phyloP scores from a whole-genome alignment of 2,888 invertebrate species.

The Lordiphosa fenestrarum region DNA sequence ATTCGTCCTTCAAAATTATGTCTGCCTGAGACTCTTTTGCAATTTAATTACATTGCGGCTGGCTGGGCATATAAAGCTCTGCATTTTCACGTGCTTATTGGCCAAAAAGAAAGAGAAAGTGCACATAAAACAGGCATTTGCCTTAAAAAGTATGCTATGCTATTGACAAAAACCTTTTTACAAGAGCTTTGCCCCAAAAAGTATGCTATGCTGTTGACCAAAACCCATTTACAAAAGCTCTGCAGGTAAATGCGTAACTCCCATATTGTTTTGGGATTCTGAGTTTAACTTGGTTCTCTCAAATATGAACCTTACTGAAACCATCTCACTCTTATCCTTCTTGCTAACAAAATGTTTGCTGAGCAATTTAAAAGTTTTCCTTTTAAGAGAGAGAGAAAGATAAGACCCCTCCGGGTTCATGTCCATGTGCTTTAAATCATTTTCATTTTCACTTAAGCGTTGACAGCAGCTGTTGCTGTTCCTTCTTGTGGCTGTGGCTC shows the following conservation, averaged over 20 bases:
- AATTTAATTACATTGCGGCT: constrained; percentile 68
- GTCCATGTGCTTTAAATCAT: constrained; percentile 72
- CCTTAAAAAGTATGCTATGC: constrained; percentile 31
- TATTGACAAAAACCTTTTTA: constrained; percentile 30
- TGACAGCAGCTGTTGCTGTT: constrained; percentile 55
- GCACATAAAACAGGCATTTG: background rate
- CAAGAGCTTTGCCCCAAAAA: too few relatives aligned
- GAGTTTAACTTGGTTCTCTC: too few relatives aligned
- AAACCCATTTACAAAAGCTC: too few relatives aligned
- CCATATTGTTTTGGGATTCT: too few relatives aligned
- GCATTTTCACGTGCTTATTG: background rate
- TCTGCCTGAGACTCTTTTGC: too few relatives aligned
- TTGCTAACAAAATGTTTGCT: constrained; percentile 4
- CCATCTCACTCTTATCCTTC: too few relatives aligned
- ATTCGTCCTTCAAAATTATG: constrained; percentile 55
- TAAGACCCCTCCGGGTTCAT: constrained; percentile 15
- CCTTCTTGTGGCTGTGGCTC: background rate
- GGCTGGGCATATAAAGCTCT: background rate
- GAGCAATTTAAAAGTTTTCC: constrained; percentile 17
- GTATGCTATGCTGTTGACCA: too few relatives aligned
- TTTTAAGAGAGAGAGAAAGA: background rate
- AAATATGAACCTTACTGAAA: too few relatives aligned
- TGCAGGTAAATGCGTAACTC: too few relatives aligned
- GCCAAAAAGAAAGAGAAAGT: background rate
- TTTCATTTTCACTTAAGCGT: constrained; percentile 60